A percentile compares a stretch with the other conserved stretches of the same genome.
These are phyloP conservation scores for Emys orbicularis DNA, from an alignment of 2,797 vertebrate genomes.

Conservation along the genomic window DNA sequence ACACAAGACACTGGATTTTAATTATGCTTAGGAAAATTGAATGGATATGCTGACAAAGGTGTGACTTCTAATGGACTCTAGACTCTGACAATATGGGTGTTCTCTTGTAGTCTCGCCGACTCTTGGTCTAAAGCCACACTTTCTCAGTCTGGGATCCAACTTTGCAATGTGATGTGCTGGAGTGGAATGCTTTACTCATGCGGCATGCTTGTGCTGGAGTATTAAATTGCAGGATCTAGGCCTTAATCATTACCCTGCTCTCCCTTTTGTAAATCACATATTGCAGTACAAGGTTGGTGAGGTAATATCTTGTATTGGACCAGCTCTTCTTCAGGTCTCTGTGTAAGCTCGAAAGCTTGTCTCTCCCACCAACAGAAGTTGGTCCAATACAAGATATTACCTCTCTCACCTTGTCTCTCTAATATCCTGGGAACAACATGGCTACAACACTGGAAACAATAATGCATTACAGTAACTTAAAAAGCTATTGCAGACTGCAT, in stretches of 20 bases:
- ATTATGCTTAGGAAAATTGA: not conserved
- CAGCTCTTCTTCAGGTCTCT: no score
- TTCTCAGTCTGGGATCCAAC: not conserved
- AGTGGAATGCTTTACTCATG: not conserved
- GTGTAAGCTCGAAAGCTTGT: not conserved
- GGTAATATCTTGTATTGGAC: no score
- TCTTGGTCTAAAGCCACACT: not conserved
- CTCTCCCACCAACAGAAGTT: not conserved
- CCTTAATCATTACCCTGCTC: constrained; percentile 18
- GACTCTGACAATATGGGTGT: not conserved
- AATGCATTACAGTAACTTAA: not conserved
- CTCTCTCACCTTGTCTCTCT: not conserved
- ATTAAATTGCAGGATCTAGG: not conserved
- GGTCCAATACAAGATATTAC: not conserved
- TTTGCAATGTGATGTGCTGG: not conserved
- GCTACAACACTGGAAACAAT: not conserved
- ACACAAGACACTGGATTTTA: not conserved
- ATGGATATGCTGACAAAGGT: not conserved
- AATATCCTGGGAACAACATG: not conserved
- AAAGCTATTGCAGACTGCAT: not conserved
- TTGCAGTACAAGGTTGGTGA: not conserved
- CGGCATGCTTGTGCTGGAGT: not conserved
- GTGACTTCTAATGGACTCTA: not conserved
- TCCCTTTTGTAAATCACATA: not conserved
- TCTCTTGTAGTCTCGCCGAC: constrained; percentile 5